Percentiles rank a stretch among this genome's conserved stretches.
These are phyloP conservation scores for Paradoxurus hermaphroditus DNA, from an alignment of 2,113 vertebrate genomes.

Conservation along the genomic window DNA sequence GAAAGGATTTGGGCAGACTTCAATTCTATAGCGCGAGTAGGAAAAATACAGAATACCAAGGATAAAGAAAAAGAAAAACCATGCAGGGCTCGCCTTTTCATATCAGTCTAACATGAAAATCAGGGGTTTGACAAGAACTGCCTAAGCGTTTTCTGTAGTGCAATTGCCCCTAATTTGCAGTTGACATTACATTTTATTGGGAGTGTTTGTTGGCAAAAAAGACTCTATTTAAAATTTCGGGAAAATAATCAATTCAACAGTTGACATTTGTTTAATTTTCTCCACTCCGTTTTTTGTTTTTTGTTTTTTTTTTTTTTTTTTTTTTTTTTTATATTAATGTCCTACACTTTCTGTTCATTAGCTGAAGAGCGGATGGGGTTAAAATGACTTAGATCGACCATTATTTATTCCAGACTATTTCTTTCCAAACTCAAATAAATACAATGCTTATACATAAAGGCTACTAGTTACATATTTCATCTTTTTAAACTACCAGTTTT, in stretches of 20 bases:
- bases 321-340: slow-evolving; percentile 22
- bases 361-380: neutral
- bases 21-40: neutral
- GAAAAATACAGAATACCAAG: neutral
- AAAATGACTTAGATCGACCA: neutral
- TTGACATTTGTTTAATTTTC: slow-evolving; percentile 10
- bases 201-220: neutral
- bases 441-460: neutral
- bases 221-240: neutral
- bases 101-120: neutral
- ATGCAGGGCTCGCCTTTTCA: neutral
- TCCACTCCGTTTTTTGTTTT: neutral
- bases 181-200: neutral
- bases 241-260: neutral
- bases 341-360: neutral
- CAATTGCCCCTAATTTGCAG: neutral
- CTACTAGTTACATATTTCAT: neutral
- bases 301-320: too few relatives aligned
- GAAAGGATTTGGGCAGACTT: neutral
- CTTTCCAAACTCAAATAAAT: neutral
- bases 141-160: neutral
- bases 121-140: neutral
- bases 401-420: neutral
- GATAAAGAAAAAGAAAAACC: neutral
- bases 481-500: neutral